Base-by-base conservation (phyloP, 2,797 vertebrate genomes). In the Macrochelys suwanniensis region DNA sequence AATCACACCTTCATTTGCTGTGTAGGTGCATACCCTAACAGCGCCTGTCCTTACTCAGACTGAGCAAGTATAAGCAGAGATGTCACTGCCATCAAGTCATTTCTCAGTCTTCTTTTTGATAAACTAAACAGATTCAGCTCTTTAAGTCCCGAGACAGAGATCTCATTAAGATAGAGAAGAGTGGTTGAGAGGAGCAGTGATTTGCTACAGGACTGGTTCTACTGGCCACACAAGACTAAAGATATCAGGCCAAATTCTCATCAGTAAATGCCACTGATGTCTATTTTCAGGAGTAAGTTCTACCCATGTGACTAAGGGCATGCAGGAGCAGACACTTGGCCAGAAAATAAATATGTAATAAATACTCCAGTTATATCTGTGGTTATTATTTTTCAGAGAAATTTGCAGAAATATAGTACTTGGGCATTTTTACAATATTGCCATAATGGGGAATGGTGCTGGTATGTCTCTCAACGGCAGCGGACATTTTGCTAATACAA, bases 51-150 rank as follows among this genome's bases (percentile, higher is more conserved):
- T 89, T 51, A 10, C 33, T 89, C 65, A 94, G 87, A 80, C 31
- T 2, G 3, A 87, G 50, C 37, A 80, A 88, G 96, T 77, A 33
- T 59, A 21, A 33, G 65, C 10, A 84, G 25, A 17, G 85, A 33
- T 50, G 0, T 45, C 89, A 33, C 28, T 90, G 15, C 74, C 92
- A 78, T 80, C 61, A 65, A 82, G 77, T 80, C 1, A 89, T 77
- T 37, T 54, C n/a, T 92, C 93, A 25, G 88, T 92, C 71, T 82
- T 90, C 71, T 80, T 96, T 96, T 93, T 92, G 68, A 90, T 92
- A 87, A 79, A 26, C 23, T 77, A 89, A 80, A 42, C 42, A 91
- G 65, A 16, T 17, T 94, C 89, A 93, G 42, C 33, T 92, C 19
- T 82, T 88, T 78, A 68, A 80, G 45, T 78, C 37, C 37, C 47